These are phyloP conservation scores for Sinohyriopsis cumingii DNA, from an alignment of 2,888 invertebrate genomes.

Conservation along the genomic window DNA sequence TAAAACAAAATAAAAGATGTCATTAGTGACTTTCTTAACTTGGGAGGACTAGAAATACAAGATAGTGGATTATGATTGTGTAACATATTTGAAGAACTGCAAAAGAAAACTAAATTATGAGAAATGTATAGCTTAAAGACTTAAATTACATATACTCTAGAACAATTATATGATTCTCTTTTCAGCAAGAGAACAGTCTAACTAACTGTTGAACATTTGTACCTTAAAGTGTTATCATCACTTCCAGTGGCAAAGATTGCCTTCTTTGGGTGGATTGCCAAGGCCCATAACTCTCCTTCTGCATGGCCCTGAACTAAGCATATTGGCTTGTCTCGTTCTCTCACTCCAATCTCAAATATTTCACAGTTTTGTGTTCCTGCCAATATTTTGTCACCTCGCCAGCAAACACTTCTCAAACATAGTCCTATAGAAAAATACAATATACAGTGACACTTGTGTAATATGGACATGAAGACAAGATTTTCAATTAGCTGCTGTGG, in stretches of 20 bases:
- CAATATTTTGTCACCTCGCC: slow-evolving; percentile 65
- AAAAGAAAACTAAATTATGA: too few relatives aligned
- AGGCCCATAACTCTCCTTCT: slow-evolving; percentile 72
- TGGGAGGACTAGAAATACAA: too few relatives aligned
- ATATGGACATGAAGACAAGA: neutral
- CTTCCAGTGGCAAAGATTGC: slow-evolving; percentile 71
- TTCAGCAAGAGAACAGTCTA: neutral
- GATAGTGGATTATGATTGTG: too few relatives aligned
- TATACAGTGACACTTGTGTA: neutral
- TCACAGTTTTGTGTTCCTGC: slow-evolving; percentile 71
- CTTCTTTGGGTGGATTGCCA: slow-evolving; percentile 70
- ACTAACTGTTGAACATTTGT: slow-evolving; percentile 1
- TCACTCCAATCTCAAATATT: slow-evolving; percentile 68
- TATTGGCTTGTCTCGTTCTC: slow-evolving; percentile 59
- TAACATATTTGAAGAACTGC: too few relatives aligned
- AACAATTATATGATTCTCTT: too few relatives aligned
- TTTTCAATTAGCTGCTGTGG: too few relatives aligned
- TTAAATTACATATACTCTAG: too few relatives aligned
- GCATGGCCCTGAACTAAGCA: slow-evolving; percentile 70
- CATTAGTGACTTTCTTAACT: too few relatives aligned
- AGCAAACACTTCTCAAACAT: slow-evolving; percentile 67
- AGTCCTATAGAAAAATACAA: slow-evolving; percentile 51
- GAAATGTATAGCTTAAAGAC: too few relatives aligned
- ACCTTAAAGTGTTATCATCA: slow-evolving; percentile 72
- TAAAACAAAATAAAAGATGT: too few relatives aligned